Evolutionary conservation across 2,113 vertebrate species (phyloP).

Genomic region (Grus americana): DNA sequence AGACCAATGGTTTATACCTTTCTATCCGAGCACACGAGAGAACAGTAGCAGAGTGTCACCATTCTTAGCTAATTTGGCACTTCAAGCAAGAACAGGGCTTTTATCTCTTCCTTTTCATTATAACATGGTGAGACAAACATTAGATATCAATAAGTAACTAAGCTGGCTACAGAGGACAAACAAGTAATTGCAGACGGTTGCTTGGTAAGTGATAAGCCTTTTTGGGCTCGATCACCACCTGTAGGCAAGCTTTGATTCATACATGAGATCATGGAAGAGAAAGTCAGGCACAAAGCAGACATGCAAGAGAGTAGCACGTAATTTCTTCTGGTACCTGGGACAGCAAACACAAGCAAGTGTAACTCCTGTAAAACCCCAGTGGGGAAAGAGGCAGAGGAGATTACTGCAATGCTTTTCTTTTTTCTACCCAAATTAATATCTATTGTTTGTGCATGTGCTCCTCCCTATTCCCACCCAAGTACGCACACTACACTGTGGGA

Average conservation of each 20-base stretch:
- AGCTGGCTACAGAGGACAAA: constrained; percentile 47
- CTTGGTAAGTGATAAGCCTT: constrained; percentile 32
- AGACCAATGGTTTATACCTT: constrained; percentile 6
- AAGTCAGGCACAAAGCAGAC: neutral
- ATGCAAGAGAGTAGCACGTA: neutral
- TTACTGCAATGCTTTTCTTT: neutral
- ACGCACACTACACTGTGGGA: neutral
- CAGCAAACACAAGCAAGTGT: neutral
- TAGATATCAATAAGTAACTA: constrained; percentile 46
- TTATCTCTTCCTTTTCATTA: constrained; percentile 52
- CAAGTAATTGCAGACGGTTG: constrained; percentile 28
- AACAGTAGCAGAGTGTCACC: constrained; percentile 15
- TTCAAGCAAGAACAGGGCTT: neutral
- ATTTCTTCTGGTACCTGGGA: neutral
- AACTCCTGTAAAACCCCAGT: neutral
- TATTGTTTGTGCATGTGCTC: neutral
- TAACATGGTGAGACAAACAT: constrained; percentile 37
- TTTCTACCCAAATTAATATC: neutral
- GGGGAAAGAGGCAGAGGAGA: neutral
- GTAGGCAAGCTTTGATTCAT: constrained; percentile 59
- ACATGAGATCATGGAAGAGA: neutral
- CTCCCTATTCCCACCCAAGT: neutral
- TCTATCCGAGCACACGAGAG: neutral
- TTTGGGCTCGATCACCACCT: constrained; percentile 50
- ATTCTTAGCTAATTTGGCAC: constrained; percentile 48